A percentile compares a stretch with the other conserved stretches of the same genome.
These are phyloP conservation scores for Rattus norvegicus DNA, from an alignment of 2,113 vertebrate species.

Conservation along the genomic window DNA sequence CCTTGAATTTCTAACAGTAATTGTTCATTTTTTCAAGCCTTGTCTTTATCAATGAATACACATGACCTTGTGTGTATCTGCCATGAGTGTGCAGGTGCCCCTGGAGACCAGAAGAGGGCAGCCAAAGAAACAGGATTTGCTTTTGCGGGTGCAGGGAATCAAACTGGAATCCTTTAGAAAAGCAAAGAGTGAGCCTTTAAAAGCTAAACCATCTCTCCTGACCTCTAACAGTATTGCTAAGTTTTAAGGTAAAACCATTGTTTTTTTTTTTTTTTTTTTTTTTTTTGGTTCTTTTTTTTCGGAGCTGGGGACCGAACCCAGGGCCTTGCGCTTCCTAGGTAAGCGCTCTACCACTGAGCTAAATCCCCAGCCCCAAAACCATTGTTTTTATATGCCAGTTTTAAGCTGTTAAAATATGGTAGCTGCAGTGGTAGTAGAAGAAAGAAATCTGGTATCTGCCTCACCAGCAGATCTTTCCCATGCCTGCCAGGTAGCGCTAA, in stretches of 20 bases:
- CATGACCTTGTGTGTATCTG: background rate
- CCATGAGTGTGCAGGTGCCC: background rate
- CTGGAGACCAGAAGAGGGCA: background rate
- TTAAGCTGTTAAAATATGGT: conserved; percentile 4
- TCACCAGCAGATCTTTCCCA: background rate
- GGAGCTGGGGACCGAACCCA: no score
- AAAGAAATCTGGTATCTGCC: conserved; percentile 44
- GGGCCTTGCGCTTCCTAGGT: no score
- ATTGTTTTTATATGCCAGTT: background rate
- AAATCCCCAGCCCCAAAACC: no score
- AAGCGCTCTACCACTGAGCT: no score
- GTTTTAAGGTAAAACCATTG: conserved; percentile 2
- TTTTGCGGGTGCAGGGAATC: background rate
- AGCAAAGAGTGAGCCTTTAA: background rate
- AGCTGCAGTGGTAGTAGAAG: background rate
- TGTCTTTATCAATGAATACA: background rate
- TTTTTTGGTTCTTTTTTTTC: no score
- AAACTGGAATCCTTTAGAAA: background rate
- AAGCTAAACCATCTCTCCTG: background rate
- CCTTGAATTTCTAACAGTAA: background rate
- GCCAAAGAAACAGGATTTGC: background rate
- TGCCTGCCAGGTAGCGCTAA: background rate
- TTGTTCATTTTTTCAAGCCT: background rate
- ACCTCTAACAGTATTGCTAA: background rate
- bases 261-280: background rate